Evolutionary conservation across 2,113 vertebrate genomes (phyloP).

Genomic region (Copsychus sechellarum): DNA sequence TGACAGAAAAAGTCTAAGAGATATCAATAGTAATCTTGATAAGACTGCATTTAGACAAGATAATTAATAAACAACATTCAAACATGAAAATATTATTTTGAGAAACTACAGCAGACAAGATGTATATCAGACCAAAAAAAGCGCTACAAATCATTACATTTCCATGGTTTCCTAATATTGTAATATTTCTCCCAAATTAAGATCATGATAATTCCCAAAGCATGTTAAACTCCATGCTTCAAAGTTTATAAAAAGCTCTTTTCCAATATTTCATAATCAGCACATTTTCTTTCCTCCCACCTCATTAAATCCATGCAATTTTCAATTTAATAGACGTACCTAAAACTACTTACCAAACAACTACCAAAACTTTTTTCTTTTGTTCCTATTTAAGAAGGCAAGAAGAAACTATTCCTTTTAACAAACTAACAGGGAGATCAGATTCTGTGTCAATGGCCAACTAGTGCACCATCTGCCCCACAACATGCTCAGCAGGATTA

Average conservation of each 20-base stretch:
- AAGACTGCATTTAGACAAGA: neutral
- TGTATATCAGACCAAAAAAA: neutral
- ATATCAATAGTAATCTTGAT: neutral
- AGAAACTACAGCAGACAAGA: neutral
- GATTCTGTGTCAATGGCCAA: slow-evolving; percentile 44
- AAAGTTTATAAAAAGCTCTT: neutral
- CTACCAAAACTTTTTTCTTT: neutral
- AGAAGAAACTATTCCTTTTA: slow-evolving; percentile 18
- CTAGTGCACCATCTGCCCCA: slow-evolving; percentile 47
- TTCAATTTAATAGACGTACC: neutral
- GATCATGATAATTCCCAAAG: neutral
- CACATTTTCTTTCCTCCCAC: neutral
- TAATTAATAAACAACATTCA: neutral
- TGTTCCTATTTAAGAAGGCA: neutral
- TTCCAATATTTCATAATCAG: neutral
- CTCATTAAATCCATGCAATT: neutral
- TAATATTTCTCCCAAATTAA: neutral
- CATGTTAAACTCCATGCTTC: neutral
- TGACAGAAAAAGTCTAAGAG: neutral
- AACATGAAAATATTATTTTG: neutral
- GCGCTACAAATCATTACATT: neutral
- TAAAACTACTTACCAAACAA: neutral
- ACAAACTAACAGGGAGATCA: slow-evolving; percentile 28
- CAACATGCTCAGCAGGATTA: slow-evolving; percentile 55
- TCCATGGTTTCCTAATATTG: neutral